Conservation (phyloP, 2,888 invertebrate genomes). For the Acrobasis repandana region DNA sequence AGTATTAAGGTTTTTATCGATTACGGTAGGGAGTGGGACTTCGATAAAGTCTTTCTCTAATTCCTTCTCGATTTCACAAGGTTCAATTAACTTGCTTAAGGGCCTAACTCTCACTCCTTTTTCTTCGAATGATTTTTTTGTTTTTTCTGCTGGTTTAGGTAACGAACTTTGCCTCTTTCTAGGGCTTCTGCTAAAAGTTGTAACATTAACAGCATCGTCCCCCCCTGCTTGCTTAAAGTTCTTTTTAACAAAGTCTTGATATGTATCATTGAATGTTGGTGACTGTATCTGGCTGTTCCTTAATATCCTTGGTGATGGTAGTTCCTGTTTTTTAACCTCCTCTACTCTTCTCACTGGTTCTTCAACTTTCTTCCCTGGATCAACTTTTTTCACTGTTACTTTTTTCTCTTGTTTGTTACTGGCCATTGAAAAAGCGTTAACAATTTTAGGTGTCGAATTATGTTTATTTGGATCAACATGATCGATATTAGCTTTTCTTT, state of each 20-base stretch:
- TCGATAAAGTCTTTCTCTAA: conserved; percentile 1
- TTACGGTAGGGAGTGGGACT: background rate
- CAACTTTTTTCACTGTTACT: conserved; percentile 24
- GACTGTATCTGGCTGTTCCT: conserved; percentile 29
- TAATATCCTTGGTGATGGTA: conserved; percentile 20
- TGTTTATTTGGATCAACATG: conserved; percentile 26
- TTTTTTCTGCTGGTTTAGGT: background rate
- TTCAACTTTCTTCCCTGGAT: conserved; percentile 16
- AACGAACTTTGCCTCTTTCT: background rate
- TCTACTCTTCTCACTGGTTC: conserved; percentile 25
- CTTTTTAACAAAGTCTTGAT: conserved; percentile 57
- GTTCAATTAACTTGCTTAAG: conserved; percentile 6
- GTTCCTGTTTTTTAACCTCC: conserved; percentile 26
- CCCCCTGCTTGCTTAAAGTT: conserved; percentile 32
- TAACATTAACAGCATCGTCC: too few relatives aligned
- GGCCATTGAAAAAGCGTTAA: conserved; percentile 37
- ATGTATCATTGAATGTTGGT: conserved; percentile 59
- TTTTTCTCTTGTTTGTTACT: conserved; percentile 14
- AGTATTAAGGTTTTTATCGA: background rate
- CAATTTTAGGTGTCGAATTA: conserved; percentile 35
- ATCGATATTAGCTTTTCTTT: conserved; percentile 16
- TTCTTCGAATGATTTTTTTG: too few relatives aligned
- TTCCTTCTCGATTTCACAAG: background rate
- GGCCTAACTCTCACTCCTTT: conserved; percentile 1
- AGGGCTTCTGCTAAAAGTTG: too few relatives aligned